A percentile compares a stretch with the other conserved stretches of the same genome.
These are phyloP conservation scores for human (Homo sapiens) DNA, from an alignment of 2,113 vertebrate species.

Conservation along the genomic window GRCh38 chr5:39826501-39827000, in stretches of 20 bases:
- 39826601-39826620: not conserved
- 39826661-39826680: not conserved
- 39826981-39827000: not conserved
- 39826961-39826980: not conserved
- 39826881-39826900: not conserved
- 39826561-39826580: not conserved
- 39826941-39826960: not conserved
- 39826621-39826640: not conserved
- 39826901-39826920: not conserved
- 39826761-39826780: accelerated
- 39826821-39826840: not conserved
- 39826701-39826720: not conserved
- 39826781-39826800: not conserved
- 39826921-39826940: too few relatives aligned
- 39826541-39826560: not conserved
- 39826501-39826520: not conserved
- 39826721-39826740: not conserved
- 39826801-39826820: not conserved
- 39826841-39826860: not conserved
- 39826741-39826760: not conserved
- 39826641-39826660: not conserved
- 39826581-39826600: not conserved
- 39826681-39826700: not conserved
- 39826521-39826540: not conserved
- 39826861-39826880: not conserved